Percentiles rank a stretch among this genome's conserved stretches.
Conservation (phyloP, 1,140 invertebrate genomes). For the Penaeus vannamei region DNA sequence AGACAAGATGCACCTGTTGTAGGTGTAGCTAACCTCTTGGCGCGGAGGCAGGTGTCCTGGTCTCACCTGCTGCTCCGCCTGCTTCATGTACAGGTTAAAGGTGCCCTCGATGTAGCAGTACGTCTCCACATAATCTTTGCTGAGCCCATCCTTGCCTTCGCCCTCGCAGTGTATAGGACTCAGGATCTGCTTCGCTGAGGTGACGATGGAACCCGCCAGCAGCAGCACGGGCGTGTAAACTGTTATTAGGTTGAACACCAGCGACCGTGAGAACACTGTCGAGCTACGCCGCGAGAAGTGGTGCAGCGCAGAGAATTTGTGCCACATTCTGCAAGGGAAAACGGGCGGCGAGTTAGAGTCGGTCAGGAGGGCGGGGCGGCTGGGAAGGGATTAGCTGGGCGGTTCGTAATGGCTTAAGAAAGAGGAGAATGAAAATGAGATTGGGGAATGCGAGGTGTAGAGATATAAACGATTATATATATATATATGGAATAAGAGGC, state of each 20-base stretch:
- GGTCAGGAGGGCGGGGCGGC: not conserved
- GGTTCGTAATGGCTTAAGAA: not conserved
- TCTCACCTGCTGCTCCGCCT: conserved; percentile 67
- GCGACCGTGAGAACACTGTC: conserved; percentile 67
- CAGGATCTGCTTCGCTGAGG: conserved; percentile 67
- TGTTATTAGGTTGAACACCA: conserved; percentile 68
- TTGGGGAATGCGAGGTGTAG: too few species aligned
- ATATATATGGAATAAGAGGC: too few species aligned
- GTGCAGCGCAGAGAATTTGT: conserved; percentile 68
- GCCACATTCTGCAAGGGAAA: conserved; percentile 67
- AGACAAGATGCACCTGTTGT: conserved; percentile 52
- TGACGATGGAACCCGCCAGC: conserved; percentile 67
- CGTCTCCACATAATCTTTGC: conserved; percentile 68
- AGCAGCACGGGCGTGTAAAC: conserved; percentile 68
- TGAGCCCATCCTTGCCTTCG: conserved; percentile 67
- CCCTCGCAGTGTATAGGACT: conserved; percentile 68
- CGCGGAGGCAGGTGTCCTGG: conserved; percentile 42
- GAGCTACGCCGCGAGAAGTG: conserved; percentile 68
- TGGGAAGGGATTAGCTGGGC: too few species aligned
- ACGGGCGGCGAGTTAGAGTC: not conserved
- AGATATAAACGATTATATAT: not conserved
- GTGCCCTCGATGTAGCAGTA: conserved; percentile 68
- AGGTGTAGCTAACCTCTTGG: conserved; percentile 47
- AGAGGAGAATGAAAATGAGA: not conserved
- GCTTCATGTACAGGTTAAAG: conserved; percentile 68